Percentiles rank a stretch among this genome's conserved stretches.
These are phyloP conservation scores for Hestina assimilis DNA, from an alignment of 1,140 invertebrate genomes.

Conservation along the genomic window DNA sequence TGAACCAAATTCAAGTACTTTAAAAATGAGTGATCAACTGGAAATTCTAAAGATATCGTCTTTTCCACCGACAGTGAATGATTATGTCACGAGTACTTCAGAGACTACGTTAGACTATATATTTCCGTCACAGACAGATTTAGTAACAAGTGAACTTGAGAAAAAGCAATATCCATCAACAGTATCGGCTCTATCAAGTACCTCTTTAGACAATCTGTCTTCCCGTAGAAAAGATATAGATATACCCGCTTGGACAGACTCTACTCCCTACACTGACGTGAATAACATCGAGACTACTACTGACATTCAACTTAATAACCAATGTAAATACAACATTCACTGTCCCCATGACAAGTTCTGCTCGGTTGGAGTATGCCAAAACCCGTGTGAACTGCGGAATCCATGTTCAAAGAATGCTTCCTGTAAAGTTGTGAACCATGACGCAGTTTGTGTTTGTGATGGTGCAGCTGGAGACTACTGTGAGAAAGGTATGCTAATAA, in stretches of 20 bases:
- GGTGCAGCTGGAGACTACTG: conserved; percentile 64
- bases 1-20: neutral
- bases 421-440: conserved; percentile 85
- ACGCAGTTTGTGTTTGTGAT: conserved; percentile 84
- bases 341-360: conserved; percentile 84
- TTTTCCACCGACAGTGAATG: neutral
- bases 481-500: conserved; percentile 73
- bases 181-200: conserved; percentile 39
- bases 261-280: conserved; percentile 49
- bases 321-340: conserved; percentile 83
- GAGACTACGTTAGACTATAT: neutral
- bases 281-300: conserved; percentile 50
- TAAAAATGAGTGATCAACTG: neutral
- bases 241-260: conserved; percentile 70
- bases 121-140: neutral
- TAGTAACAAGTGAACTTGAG: neutral
- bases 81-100: neutral
- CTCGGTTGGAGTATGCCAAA: conserved; percentile 83
- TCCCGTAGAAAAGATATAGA: conserved; percentile 66
- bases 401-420: conserved; percentile 84
- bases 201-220: conserved; percentile 58
- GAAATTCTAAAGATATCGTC: neutral
- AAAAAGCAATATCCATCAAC: conserved; percentile 35
- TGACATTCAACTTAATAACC: conserved; percentile 57
- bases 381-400: conserved; percentile 82